Evolutionary conservation across 2,113 vertebrate species (phyloP), one percentile per base, ranked within the genome.

Genomic region (Clarias gariepinus): DNA sequence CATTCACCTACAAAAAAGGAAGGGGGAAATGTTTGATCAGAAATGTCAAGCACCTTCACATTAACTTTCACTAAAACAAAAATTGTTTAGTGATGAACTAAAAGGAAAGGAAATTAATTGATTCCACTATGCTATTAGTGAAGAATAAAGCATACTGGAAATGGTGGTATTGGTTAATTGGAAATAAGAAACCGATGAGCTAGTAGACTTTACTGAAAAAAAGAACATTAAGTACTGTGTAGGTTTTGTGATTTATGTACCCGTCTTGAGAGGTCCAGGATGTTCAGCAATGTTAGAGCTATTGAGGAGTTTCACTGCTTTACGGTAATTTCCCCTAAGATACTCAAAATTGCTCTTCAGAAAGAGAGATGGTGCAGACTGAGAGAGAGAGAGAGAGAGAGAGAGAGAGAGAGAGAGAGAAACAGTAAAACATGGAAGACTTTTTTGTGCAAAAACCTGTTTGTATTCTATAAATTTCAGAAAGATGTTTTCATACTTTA

Each of bases 271-370:
- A 86, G 99, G 97, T 85, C 97, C 98, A 57, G 98, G 97, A 89
- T 99, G 97, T 83, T 99, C 98, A 64, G 97, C 96, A 68, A 99
- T 98, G 93, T 99, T 99, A 86, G 97, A 97, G 90, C 97, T 98
- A 92, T 99, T 99, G 74, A 99, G 87, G 30, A 99, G 94, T 91
- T 99, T 99, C 87, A 99, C 97, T 0, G 98, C 98, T 95, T 99
- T 99, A 63, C 98, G 95, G 89, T 99, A 99, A 95, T 99, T 99
- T 92, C 98, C 98, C 92, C 98, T 94, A 93, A 99, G 94, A 92
- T 99, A 99, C 85, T 99, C 98, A 94, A 99, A 99, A 91, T 99
- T 99, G 91, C 98, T 99, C 93, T 99, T 99, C 82, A 99, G 96
- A 94, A 99, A 99, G 6, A 99, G 96, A 47, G 98, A 99, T 55